Conservation (phyloP, 2,797 vertebrate species). For the Gallinago stenura region DNA sequence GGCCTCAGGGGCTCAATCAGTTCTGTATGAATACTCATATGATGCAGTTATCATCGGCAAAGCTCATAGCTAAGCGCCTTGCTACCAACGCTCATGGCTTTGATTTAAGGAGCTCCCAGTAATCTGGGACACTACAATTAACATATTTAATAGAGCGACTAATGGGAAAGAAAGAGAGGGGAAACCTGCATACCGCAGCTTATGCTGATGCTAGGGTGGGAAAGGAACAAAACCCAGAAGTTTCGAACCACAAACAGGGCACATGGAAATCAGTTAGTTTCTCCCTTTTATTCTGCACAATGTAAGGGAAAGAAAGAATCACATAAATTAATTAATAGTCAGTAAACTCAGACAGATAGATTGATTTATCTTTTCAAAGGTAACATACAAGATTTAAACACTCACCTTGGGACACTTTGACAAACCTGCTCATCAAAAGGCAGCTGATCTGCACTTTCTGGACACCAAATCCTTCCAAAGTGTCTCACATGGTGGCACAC, state of each 20-base stretch:
- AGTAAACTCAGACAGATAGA: not conserved
- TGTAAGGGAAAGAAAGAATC: not conserved
- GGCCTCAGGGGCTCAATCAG: conserved; percentile 62
- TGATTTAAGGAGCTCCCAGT: conserved; percentile 69
- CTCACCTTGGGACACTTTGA: not conserved
- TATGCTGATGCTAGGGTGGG: not conserved
- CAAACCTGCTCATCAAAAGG: not conserved
- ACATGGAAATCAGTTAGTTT: not conserved
- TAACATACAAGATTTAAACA: not conserved
- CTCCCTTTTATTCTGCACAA: not conserved
- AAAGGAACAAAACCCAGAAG: conserved; percentile 23
- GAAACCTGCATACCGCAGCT: not conserved
- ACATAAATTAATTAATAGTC: not conserved
- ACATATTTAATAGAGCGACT: conserved; percentile 73
- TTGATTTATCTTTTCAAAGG: not conserved
- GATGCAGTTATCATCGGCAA: conserved; percentile 62
- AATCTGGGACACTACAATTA: conserved; percentile 71
- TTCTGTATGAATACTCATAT: conserved; percentile 68
- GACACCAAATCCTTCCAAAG: not conserved
- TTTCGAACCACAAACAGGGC: not conserved
- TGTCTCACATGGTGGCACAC: not conserved
- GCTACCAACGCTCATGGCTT: conserved; percentile 59
- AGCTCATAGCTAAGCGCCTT: conserved; percentile 58
- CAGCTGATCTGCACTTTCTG: not conserved
- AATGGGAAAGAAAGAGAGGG: conserved; percentile 54